Evolutionary conservation across 1,140 invertebrate genomes (phyloP).

Genomic region (Lepidurus apus): DNA sequence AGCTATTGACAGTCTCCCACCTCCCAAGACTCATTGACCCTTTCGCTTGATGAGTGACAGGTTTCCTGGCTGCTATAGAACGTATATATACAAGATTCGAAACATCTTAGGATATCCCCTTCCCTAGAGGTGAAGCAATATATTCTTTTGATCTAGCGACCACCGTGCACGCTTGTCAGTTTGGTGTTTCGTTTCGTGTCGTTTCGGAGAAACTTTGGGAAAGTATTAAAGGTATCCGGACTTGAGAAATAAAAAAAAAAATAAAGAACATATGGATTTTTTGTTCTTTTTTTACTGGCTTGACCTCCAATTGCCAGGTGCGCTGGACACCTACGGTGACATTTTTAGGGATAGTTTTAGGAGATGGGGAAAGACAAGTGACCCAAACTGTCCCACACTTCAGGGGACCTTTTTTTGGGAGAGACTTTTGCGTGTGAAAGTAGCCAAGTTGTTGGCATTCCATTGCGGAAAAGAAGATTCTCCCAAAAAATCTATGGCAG

Average conservation of each 20-base stretch:
- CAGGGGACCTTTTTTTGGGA: background rate
- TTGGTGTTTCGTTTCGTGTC: background rate
- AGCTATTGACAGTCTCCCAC: background rate
- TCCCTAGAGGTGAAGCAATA: background rate
- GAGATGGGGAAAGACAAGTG: background rate
- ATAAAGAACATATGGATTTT: background rate
- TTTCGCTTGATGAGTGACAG: constrained; percentile 1
- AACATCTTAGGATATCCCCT: background rate
- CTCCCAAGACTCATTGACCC: background rate
- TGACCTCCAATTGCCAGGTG: background rate
- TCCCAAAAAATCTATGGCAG: no score
- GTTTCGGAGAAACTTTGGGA: background rate
- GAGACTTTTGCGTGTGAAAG: constrained; percentile 11
- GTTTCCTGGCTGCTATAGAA: background rate
- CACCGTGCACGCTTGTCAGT: background rate
- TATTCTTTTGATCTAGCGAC: background rate
- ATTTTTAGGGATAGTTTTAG: constrained; percentile 12
- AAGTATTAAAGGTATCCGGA: background rate
- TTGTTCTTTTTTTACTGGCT: background rate
- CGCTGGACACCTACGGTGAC: background rate
- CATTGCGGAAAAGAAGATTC: background rate
- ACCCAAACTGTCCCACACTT: constrained; percentile 18
- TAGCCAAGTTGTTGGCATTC: background rate
- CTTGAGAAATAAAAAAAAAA: background rate
- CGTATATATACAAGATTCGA: background rate